Conservation (phyloP, 2,113 vertebrate species). For the Cettia cetti region DNA sequence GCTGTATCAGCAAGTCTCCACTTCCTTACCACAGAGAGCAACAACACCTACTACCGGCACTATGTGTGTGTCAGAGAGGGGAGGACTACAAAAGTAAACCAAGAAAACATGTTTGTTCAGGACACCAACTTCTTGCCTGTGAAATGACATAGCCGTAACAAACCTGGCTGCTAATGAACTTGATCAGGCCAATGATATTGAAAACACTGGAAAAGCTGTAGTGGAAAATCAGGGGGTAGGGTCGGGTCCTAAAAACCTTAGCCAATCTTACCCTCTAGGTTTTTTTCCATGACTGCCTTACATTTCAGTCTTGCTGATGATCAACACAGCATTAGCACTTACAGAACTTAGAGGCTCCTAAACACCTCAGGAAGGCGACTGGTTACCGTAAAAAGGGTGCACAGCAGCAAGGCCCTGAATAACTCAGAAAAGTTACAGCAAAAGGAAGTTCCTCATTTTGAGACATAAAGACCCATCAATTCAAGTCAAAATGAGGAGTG, state of each 20-base stretch:
- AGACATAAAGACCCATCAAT: neutral
- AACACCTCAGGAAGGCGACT: fast-evolving
- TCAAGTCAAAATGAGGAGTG: neutral
- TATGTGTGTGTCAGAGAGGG: neutral
- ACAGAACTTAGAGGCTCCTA: neutral
- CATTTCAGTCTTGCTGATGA: neutral
- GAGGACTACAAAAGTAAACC: neutral
- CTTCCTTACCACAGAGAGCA: neutral
- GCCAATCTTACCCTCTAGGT: fast-evolving
- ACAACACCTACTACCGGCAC: neutral
- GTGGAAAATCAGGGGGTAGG: neutral
- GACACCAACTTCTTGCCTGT: neutral
- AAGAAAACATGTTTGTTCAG: neutral
- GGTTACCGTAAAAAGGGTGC: neutral
- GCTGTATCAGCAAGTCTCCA: neutral
- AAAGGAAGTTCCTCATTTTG: neutral
- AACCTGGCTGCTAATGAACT: neutral
- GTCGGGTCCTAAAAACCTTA: neutral
- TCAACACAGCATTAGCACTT: neutral
- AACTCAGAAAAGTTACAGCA: neutral
- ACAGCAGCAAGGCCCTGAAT: neutral
- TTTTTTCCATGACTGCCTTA: neutral
- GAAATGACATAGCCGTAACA: neutral
- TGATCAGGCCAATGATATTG: neutral
- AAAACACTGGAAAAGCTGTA: neutral